Conservation (phyloP, 2,113 vertebrate genomes). For the Microtus montanus region DNA sequence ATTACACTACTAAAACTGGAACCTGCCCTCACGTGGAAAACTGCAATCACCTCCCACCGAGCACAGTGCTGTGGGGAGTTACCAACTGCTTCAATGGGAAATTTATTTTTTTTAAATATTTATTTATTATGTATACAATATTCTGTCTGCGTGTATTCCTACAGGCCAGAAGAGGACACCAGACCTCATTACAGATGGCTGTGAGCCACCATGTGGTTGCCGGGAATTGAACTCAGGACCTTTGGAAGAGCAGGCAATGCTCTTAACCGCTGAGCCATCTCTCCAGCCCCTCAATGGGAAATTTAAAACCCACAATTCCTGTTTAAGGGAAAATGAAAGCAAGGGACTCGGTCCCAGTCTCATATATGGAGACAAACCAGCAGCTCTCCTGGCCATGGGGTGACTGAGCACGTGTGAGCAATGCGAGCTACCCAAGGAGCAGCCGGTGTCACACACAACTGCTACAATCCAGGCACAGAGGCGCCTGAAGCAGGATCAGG, state of each 20-base stretch:
- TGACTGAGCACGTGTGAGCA: neutral
- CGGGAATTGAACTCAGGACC: too few species aligned
- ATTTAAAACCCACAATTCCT: neutral
- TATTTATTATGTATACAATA: too few species aligned
- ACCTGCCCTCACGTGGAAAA: neutral
- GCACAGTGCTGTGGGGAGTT: neutral
- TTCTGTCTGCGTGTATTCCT: too few species aligned
- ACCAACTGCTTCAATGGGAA: neutral
- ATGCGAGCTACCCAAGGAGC: neutral
- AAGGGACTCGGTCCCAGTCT: neutral
- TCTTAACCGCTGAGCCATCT: too few species aligned
- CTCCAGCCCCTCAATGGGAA: neutral
- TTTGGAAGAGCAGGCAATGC: too few species aligned
- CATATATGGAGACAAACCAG: neutral
- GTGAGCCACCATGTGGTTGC: too few species aligned
- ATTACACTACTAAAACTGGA: slow-evolving; percentile 33
- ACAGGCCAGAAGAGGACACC: too few species aligned
- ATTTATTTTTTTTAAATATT: neutral
- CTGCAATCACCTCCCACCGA: neutral
- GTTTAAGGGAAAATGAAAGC: neutral
- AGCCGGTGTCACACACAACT: too few species aligned
- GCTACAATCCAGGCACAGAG: neutral
- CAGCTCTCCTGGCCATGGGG: neutral
- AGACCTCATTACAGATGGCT: too few species aligned
- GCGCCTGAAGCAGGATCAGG: neutral